Evolutionary conservation across 2,113 vertebrate species (phyloP).

Genomic region (Saguinus midas): DNA sequence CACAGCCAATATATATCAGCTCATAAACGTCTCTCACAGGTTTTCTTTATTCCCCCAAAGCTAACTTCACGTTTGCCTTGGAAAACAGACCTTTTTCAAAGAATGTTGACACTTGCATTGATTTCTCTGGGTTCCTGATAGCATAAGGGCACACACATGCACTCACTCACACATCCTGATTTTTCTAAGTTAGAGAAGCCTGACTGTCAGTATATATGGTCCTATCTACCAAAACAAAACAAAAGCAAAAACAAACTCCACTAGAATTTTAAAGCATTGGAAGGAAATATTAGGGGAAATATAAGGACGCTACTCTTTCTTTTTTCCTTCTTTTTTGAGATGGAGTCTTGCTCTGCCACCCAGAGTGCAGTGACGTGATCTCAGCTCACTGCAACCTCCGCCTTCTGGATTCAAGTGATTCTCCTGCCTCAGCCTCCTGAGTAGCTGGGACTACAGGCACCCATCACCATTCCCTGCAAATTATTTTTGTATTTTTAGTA

Average conservation of each 20-base stretch:
- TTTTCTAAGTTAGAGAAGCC: neutral
- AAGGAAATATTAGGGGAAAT: neutral
- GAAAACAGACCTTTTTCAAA: neutral
- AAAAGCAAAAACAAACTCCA: neutral
- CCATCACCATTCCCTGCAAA: no score
- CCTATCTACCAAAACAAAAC: neutral
- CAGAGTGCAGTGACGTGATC: no score
- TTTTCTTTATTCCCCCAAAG: slow-evolving; percentile 24
- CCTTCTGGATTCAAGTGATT: no score
- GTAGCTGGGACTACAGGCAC: no score
- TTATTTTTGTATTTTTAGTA: no score
- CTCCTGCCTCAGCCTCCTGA: no score
- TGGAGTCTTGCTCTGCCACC: no score
- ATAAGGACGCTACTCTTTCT: neutral
- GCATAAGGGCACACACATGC: neutral
- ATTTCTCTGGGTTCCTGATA: neutral
- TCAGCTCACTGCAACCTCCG: no score
- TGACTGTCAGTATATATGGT: neutral
- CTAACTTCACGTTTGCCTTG: slow-evolving; percentile 11
- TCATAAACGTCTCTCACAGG: neutral
- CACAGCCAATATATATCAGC: slow-evolving; percentile 25
- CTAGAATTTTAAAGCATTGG: neutral
- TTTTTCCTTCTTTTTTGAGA: no score
- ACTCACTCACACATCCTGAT: neutral
- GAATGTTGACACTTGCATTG: neutral